These are phyloP conservation scores for Leptodactylus fuscus DNA, from an alignment of 2,113 vertebrate genomes.

Conservation along the genomic window DNA sequence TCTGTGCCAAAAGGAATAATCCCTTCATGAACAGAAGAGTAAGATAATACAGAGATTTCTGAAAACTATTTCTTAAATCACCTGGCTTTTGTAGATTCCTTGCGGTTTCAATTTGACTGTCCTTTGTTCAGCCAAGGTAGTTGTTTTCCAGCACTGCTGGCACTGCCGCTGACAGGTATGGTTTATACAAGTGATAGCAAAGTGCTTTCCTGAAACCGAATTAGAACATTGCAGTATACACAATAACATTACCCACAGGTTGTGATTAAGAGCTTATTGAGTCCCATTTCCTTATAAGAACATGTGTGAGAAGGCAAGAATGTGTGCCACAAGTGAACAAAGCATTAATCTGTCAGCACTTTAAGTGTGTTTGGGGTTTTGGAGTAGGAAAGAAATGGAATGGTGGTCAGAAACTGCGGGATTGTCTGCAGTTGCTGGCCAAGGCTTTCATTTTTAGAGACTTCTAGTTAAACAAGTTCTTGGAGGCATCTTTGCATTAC, in stretches of 20 bases:
- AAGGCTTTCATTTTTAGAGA: slow-evolving; percentile 50
- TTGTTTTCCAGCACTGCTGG: slow-evolving; percentile 61
- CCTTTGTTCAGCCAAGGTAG: slow-evolving; percentile 62
- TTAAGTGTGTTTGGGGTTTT: slow-evolving; percentile 69
- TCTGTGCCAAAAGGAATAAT: slow-evolving; percentile 42
- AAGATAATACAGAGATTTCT: slow-evolving; percentile 54
- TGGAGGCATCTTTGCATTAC: neutral
- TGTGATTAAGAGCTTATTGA: slow-evolving; percentile 65
- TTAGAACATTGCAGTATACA: slow-evolving; percentile 57
- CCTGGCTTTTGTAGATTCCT: slow-evolving; percentile 34
- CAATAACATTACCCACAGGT: slow-evolving; percentile 56
- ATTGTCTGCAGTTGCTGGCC: slow-evolving; percentile 65
- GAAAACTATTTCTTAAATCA: slow-evolving; percentile 39
- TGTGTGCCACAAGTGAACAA: slow-evolving; percentile 66
- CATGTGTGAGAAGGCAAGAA: slow-evolving; percentile 69
- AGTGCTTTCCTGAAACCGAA: slow-evolving; percentile 60
- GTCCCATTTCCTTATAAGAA: slow-evolving; percentile 73
- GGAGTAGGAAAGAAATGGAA: slow-evolving; percentile 62
- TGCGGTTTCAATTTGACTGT: slow-evolving; percentile 54
- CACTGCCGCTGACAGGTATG: slow-evolving; percentile 50
- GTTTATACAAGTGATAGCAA: slow-evolving; percentile 60
- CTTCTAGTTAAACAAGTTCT: slow-evolving; percentile 61
- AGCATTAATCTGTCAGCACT: slow-evolving; percentile 72
- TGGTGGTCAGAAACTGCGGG: slow-evolving; percentile 60
- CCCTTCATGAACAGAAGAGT: slow-evolving; percentile 41